phyloP scores from a whole-genome alignment of 92 coral and sea anemone species.

The Porites evermanni region DNA sequence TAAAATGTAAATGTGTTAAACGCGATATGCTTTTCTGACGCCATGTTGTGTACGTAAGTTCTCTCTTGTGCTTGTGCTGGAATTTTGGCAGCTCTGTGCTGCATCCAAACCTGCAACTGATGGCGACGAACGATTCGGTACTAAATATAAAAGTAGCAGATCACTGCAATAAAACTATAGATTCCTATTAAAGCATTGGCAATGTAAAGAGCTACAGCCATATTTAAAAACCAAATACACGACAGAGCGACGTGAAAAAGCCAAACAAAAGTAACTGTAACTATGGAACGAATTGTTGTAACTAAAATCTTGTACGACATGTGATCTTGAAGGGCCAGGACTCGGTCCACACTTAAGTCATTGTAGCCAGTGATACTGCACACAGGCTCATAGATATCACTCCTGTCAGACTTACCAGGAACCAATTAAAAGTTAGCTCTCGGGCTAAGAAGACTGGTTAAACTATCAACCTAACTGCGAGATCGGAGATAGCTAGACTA shows the following conservation, averaged over 20 bases:
- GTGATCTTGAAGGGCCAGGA: slow-evolving; percentile 11
- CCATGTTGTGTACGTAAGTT: neutral
- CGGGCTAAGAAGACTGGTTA: no score
- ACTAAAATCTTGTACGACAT: neutral
- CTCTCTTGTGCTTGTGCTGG: no score
- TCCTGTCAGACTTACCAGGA: no score
- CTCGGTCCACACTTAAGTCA: slow-evolving; percentile 22
- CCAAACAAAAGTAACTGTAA: neutral
- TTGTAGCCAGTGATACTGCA: neutral
- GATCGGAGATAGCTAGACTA: no score
- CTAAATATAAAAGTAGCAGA: neutral
- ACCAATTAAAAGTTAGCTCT: no score
- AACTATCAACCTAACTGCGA: no score
- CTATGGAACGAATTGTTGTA: neutral
- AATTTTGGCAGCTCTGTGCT: neutral
- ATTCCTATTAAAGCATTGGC: neutral
- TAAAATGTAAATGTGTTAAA: slow-evolving; percentile 20
- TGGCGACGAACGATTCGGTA: neutral
- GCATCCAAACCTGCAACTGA: neutral
- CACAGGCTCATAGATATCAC: neutral
- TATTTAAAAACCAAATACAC: neutral
- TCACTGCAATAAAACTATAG: neutral
- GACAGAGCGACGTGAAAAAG: neutral
- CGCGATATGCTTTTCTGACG: neutral
- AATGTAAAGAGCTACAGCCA: no score